Evolutionary conservation across 2,888 invertebrate species (phyloP).

Genomic region (Halictus ligatus): DNA sequence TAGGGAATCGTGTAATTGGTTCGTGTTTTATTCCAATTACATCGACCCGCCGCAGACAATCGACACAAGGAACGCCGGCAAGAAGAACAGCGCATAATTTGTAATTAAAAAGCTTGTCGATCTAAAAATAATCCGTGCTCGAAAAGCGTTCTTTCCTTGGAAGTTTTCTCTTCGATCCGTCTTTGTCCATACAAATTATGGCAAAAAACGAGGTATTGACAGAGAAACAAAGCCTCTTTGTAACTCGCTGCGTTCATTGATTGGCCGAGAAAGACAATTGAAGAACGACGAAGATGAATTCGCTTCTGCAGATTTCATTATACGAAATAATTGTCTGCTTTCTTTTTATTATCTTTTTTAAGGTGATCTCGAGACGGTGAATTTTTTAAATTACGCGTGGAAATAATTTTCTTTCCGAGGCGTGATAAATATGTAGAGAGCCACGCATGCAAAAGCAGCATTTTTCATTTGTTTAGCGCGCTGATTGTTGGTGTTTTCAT

Average conservation of each 20-base stretch:
- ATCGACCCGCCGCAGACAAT: background rate
- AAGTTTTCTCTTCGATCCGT: background rate
- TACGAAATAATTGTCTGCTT: background rate
- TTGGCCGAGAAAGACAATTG: background rate
- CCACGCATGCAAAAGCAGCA: too few species aligned
- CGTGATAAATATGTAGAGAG: too few species aligned
- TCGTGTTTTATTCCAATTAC: conserved; percentile 13
- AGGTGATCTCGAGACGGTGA: background rate
- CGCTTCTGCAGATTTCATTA: background rate
- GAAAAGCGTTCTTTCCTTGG: background rate
- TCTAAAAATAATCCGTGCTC: background rate
- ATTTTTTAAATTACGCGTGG: background rate
- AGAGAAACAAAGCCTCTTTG: background rate
- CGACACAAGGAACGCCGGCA: background rate
- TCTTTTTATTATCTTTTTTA: background rate
- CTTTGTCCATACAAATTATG: background rate
- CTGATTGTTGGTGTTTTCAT: background rate
- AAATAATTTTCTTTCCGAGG: too few species aligned
- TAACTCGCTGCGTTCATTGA: background rate
- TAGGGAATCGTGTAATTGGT: background rate
- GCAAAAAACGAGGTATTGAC: background rate
- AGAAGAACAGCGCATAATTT: background rate
- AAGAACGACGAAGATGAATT: background rate
- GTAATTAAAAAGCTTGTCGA: background rate
- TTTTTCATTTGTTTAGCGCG: too few species aligned